phyloP scores from a whole-genome alignment of 2,113 vertebrate species.

The Montifringilla adamsi region DNA sequence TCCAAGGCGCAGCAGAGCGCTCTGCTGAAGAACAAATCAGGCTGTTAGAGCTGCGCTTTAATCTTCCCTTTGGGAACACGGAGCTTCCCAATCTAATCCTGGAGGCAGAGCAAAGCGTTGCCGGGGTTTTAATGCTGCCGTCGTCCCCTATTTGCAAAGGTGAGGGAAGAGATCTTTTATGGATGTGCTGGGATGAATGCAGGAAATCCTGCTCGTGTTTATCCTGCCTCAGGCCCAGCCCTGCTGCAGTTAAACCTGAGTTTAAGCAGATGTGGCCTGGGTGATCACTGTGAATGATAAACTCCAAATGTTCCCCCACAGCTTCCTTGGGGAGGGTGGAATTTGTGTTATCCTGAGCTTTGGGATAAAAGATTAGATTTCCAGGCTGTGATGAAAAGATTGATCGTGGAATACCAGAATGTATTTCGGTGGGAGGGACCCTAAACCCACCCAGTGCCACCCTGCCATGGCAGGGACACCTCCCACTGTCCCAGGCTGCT shows the following conservation, averaged over 20 bases:
- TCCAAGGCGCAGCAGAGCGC: background rate
- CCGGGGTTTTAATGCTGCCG: background rate
- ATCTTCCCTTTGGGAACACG: slow-evolving; percentile 34
- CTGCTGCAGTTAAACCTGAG: background rate
- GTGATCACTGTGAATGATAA: background rate
- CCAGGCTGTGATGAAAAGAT: background rate
- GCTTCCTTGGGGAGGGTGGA: background rate
- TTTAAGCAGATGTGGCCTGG: background rate
- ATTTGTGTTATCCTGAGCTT: background rate
- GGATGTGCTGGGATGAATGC: background rate
- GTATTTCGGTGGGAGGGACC: accelerated
- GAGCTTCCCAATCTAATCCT: background rate
- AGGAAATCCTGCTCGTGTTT: background rate
- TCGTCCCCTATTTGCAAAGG: background rate
- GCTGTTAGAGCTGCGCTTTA: background rate
- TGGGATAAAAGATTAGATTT: background rate
- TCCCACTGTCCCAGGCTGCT: background rate
- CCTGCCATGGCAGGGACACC: background rate
- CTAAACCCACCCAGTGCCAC: accelerated
- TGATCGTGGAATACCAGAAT: background rate
- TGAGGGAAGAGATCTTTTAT: background rate
- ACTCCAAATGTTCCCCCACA: too few species aligned
- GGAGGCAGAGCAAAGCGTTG: background rate
- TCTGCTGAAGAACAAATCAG: background rate
- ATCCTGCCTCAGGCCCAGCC: background rate